phyloP scores from a whole-genome alignment of 2,888 invertebrate species.

The Cinara cedri region DNA sequence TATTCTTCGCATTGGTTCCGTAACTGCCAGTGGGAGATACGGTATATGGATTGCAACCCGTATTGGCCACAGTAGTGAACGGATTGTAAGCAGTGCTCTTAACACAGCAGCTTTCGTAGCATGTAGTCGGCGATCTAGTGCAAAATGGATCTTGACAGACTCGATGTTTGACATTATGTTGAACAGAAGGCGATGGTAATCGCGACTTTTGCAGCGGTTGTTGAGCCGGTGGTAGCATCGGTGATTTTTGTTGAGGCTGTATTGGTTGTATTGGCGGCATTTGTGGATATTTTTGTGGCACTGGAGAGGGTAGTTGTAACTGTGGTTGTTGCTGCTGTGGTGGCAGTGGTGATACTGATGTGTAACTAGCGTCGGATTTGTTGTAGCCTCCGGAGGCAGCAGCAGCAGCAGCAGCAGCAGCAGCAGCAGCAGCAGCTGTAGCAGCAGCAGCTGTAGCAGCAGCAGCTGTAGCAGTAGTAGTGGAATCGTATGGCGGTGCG shows the following conservation, averaged over 20 bases:
- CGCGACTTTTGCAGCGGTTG: not conserved
- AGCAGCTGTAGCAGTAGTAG: too few relatives aligned
- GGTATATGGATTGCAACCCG: not conserved
- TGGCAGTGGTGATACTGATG: not conserved
- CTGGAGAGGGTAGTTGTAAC: not conserved
- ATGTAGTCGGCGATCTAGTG: conserved; percentile 57
- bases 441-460: conserved; percentile 62
- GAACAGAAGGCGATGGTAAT: too few relatives aligned
- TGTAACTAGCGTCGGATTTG: conserved; percentile 21
- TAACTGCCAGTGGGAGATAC: not conserved
- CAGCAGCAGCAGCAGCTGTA: not conserved
- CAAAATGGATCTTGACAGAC: conserved; percentile 1
- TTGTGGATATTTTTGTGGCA: not conserved
- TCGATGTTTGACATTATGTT: not conserved
- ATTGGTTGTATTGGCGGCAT: not conserved
- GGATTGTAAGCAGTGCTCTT: not conserved
- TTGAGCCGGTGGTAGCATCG: not conserved
- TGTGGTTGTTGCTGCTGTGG: not conserved
- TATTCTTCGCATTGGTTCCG: not conserved
- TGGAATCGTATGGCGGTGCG: conserved; percentile 63
- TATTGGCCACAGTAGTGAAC: not conserved
- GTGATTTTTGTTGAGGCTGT: not conserved
- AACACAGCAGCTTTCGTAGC: not conserved
- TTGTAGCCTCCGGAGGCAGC: conserved; percentile 62
- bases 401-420: too few relatives aligned